These are phyloP conservation scores for Drosophila helvetica DNA, from an alignment of 2,888 invertebrate species.

Conservation along the genomic window DNA sequence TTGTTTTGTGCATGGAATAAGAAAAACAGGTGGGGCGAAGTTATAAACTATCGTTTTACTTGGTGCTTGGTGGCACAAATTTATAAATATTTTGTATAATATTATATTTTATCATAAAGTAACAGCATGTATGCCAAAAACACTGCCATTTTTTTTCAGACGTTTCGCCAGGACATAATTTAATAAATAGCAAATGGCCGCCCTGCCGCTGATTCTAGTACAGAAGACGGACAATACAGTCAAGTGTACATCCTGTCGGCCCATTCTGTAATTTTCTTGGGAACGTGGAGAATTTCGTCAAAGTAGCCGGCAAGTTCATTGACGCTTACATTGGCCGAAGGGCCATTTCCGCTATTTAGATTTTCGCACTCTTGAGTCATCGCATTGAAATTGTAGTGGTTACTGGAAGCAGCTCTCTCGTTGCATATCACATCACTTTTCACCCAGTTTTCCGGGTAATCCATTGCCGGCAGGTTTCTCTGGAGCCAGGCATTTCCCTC, in stretches of 20 bases:
- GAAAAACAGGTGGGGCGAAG: neutral
- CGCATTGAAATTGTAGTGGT: neutral
- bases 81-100: too few relatives aligned
- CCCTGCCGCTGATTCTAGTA: too few relatives aligned
- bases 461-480: neutral
- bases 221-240: neutral
- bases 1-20: neutral
- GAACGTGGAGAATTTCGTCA: neutral
- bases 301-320: neutral
- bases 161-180: too few relatives aligned
- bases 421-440: neutral
- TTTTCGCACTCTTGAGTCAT: neutral
- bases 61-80: too few relatives aligned
- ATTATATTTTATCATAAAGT: neutral
- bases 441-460: neutral
- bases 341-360: neutral
- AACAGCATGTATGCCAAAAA: too few relatives aligned
- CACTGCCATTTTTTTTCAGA: too few relatives aligned
- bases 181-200: too few relatives aligned
- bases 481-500: neutral
- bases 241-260: neutral
- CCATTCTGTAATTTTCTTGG: neutral
- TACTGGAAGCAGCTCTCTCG: neutral
- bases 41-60: too few relatives aligned
- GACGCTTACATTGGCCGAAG: neutral